phyloP scores from a whole-genome alignment of 2,888 invertebrate species.

The Dexiosoma caninum region DNA sequence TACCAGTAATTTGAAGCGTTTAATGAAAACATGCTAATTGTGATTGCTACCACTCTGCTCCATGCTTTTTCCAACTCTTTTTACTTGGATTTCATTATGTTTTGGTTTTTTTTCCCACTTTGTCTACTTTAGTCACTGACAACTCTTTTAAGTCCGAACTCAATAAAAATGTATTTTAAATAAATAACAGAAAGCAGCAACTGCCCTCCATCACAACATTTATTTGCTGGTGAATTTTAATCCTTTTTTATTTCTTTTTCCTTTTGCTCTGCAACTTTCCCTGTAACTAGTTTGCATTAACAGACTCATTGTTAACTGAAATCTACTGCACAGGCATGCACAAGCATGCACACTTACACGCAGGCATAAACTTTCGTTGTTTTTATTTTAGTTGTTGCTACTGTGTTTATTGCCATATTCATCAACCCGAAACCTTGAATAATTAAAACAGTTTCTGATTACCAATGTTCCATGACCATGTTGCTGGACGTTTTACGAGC shows the following conservation, averaged over 20 bases:
- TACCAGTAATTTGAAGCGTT: not conserved
- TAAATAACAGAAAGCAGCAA: not conserved
- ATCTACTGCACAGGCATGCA: slow-evolving; percentile 7
- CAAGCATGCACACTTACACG: not conserved
- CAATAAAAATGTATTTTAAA: not conserved
- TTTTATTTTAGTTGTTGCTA: slow-evolving; percentile 37
- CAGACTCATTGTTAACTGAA: slow-evolving; percentile 43
- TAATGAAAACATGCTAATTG: slow-evolving; percentile 9
- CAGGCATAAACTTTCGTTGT: not conserved
- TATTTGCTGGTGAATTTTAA: slow-evolving; percentile 44
- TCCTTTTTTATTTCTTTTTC: slow-evolving; percentile 2
- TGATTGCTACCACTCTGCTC: not conserved
- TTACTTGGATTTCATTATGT: not conserved
- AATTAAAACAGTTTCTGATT: slow-evolving; percentile 77
- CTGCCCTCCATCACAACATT: slow-evolving; percentile 3
- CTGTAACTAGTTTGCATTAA: slow-evolving; percentile 34
- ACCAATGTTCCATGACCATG: slow-evolving; percentile 69
- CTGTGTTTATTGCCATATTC: slow-evolving; percentile 70
- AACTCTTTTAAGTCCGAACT: not conserved
- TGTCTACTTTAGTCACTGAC: not conserved
- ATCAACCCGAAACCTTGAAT: slow-evolving; percentile 77
- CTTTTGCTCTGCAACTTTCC: slow-evolving; percentile 26
- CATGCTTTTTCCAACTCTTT: not conserved
- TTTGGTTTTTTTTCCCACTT: not conserved
- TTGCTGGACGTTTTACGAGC: not conserved